Percentiles rank a stretch among this genome's conserved stretches.
phyloP scores from a whole-genome alignment of 2,113 vertebrate species.

The Mesoclemmys tuberculata region DNA sequence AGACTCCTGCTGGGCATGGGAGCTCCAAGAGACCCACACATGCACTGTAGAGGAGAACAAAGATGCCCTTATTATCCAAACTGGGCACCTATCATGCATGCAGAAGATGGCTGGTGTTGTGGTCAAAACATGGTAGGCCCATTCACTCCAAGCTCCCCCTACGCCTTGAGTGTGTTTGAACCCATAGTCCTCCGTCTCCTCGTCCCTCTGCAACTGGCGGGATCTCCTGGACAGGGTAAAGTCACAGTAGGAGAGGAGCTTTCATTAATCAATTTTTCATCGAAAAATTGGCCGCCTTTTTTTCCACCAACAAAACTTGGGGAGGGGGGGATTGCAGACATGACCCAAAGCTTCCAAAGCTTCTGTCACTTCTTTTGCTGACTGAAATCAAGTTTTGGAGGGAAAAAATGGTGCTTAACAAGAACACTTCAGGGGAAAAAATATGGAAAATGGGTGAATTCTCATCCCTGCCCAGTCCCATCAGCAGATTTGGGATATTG shows the following conservation, averaged over 20 bases:
- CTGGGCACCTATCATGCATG: neutral
- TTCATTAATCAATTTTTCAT: neutral
- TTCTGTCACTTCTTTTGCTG: neutral
- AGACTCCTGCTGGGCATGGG: neutral
- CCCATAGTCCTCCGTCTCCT: neutral
- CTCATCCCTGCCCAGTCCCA: neutral
- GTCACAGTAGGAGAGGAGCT: neutral
- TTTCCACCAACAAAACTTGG: neutral
- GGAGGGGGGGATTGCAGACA: neutral
- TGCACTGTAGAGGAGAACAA: neutral
- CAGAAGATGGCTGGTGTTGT: neutral
- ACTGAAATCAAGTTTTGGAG: neutral
- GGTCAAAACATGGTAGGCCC: neutral
- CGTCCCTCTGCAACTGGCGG: neutral
- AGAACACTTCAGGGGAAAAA: neutral
- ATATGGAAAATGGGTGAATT: neutral
- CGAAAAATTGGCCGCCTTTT: fast-evolving
- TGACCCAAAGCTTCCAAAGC: neutral
- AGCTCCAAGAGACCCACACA: neutral
- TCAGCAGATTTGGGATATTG: neutral
- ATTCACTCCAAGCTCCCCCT: neutral
- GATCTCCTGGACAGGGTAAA: neutral
- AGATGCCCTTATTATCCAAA: neutral
- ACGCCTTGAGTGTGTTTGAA: neutral
- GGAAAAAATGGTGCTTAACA: neutral